Conservation (phyloP, 2,113 vertebrate genomes). For the Pongo pygmaeus region DNA sequence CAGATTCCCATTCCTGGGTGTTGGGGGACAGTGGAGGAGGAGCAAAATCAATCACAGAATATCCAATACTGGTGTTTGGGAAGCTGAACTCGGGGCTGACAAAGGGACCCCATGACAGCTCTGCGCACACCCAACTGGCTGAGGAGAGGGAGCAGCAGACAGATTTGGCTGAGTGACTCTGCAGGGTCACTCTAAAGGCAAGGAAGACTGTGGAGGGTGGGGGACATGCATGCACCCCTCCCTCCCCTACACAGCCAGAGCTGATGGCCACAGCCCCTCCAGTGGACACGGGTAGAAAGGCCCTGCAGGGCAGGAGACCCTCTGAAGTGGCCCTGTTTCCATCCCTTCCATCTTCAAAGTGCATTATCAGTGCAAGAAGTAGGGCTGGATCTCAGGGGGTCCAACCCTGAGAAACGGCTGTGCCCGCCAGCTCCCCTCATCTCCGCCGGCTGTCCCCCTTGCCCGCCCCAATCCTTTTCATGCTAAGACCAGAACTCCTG, state of each 20-base stretch:
- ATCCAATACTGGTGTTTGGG: conserved; percentile 13
- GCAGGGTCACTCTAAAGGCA: conserved; percentile 57
- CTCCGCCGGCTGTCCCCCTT: conserved; percentile 29
- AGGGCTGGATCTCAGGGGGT: conserved; percentile 80
- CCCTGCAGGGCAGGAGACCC: conserved; percentile 32
- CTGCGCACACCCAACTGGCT: not conserved
- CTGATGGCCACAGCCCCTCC: conserved; percentile 18
- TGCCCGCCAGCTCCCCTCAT: conserved; percentile 65
- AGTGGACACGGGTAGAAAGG: not conserved
- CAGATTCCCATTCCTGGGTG: not conserved
- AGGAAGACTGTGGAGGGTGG: conserved; percentile 60
- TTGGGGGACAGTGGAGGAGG: not conserved
- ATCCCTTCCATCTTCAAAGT: conserved; percentile 87
- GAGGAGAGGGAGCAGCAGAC: conserved; percentile 54
- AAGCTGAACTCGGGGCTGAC: conserved; percentile 8
- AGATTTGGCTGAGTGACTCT: conserved; percentile 66
- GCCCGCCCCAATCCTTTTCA: conserved; percentile 59
- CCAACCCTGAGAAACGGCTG: conserved; percentile 62
- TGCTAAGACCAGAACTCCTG: conserved; percentile 93
- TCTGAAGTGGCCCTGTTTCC: conserved; percentile 79
- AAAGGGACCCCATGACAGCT: conserved; percentile 14
- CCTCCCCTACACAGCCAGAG: conserved; percentile 57
- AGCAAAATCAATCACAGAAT: not conserved
- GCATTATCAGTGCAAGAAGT: conserved; percentile 91
- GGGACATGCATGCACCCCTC: conserved; percentile 55